Conservation (phyloP, 2,797 vertebrate genomes). For the Adrianichthys oophorus region DNA sequence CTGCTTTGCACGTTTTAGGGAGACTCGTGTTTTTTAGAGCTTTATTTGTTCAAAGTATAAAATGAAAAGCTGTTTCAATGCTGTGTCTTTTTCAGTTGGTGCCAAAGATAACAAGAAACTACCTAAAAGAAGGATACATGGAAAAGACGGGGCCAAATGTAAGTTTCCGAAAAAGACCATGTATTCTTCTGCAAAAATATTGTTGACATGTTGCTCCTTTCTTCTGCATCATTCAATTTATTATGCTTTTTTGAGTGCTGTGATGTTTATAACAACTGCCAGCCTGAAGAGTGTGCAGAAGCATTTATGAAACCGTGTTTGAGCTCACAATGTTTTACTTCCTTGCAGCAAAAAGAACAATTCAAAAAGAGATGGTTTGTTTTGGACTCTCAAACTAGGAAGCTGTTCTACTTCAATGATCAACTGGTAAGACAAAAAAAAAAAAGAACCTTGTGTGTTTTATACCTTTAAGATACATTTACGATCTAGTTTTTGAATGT, state of each 20-base stretch:
- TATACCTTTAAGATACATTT: background rate
- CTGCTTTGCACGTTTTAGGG: no score
- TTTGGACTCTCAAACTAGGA: constrained; percentile 89
- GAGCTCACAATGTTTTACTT: constrained; percentile 1
- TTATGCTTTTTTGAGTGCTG: no score
- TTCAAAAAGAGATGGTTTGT: constrained; percentile 93
- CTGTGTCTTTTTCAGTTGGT: constrained; percentile 78
- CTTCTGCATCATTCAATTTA: no score
- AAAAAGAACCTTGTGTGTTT: background rate
- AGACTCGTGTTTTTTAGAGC: background rate
- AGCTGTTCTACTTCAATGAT: constrained; percentile 89
- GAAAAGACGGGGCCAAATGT: constrained; percentile 94
- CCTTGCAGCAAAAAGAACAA: constrained; percentile 83
- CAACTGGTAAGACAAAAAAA: constrained; percentile 81
- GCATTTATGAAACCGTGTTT: background rate
- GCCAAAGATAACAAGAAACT: constrained; percentile 88
- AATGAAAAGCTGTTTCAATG: background rate
- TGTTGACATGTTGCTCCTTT: no score
- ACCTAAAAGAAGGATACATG: constrained; percentile 93
- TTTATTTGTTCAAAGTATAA: constrained; percentile 3
- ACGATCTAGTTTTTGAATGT: background rate
- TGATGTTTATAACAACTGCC: no score
- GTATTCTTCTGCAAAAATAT: background rate
- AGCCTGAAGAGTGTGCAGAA: background rate
- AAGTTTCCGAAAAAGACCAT: constrained; percentile 33